Conservation (phyloP, 2,113 vertebrate species). For the Hippocampus barbouri region DNA sequence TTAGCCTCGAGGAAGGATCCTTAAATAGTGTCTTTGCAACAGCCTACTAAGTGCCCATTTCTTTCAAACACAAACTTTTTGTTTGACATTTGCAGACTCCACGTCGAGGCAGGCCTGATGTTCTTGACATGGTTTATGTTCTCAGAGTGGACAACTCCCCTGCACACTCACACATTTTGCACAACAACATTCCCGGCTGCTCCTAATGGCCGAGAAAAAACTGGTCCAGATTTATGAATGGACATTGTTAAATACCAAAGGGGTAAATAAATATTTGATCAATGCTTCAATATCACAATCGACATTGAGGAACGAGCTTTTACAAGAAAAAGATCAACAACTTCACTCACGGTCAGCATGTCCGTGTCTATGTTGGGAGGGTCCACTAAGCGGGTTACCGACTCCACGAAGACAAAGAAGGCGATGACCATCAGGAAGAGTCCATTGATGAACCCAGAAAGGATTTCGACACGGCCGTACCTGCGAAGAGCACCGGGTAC, state of each 20-base stretch:
- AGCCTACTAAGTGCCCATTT: not conserved
- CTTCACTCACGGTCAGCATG: slow-evolving; percentile 90
- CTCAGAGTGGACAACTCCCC: not conserved
- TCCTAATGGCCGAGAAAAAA: not conserved
- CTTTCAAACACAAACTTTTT: not conserved
- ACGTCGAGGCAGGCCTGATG: not conserved
- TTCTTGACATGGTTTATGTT: not conserved
- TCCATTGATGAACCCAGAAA: slow-evolving; percentile 97
- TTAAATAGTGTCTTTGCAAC: not conserved
- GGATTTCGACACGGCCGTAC: slow-evolving; percentile 94
- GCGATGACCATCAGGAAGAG: slow-evolving; percentile 98
- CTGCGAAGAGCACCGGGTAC: slow-evolving; percentile 59
- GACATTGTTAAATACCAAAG: not conserved
- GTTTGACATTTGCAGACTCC: not conserved
- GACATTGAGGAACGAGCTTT: not conserved
- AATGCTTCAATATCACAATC: not conserved
- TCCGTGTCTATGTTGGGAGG: slow-evolving; percentile 97
- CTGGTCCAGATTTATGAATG: not conserved
- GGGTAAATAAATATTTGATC: not conserved
- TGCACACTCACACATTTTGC: not conserved
- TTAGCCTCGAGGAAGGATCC: not conserved
- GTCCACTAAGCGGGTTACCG: slow-evolving; percentile 86
- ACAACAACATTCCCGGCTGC: not conserved
- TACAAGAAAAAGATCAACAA: not conserved
- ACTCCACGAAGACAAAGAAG: slow-evolving; percentile 96